A percentile compares a stretch with the other conserved stretches of the same genome.
phyloP scores from a whole-genome alignment of 2,797 vertebrate species.

The Esox masquinongy region DNA sequence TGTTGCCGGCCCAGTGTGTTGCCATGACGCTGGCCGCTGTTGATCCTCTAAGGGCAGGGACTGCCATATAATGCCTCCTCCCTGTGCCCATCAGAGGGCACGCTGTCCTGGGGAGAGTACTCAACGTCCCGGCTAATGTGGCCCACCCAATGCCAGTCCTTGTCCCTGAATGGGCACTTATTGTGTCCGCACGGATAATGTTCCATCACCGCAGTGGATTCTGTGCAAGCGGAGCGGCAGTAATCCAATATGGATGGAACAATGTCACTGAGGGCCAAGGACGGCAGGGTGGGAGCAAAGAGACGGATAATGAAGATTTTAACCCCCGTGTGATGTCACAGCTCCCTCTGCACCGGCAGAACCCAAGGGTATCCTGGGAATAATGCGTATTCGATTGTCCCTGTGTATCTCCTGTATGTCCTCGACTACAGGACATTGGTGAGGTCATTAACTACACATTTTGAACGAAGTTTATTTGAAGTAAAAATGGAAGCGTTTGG shows the following conservation, averaged over 20 bases:
- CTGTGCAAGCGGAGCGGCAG: slow-evolving; percentile 34
- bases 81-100: slow-evolving; percentile 6
- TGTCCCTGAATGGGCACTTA: slow-evolving; percentile 1
- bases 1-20: background rate
- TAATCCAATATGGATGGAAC: slow-evolving; percentile 45
- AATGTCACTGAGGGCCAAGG: slow-evolving; percentile 13
- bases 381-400: background rate
- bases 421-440: background rate
- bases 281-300: slow-evolving; percentile 23
- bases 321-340: slow-evolving; percentile 17
- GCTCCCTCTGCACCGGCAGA: slow-evolving; percentile 4
- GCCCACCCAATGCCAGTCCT: slow-evolving; percentile 29
- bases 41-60: background rate
- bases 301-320: slow-evolving; percentile 27
- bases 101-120: slow-evolving; percentile 28
- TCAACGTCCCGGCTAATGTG: slow-evolving; percentile 36
- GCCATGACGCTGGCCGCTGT: background rate
- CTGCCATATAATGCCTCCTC: background rate
- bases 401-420: background rate
- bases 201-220: slow-evolving; percentile 26
- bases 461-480: no score
- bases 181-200: slow-evolving; percentile 35
- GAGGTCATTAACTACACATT: no score
- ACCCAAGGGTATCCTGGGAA: background rate
- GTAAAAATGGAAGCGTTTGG: no score